Evolutionary conservation across 2,888 invertebrate genomes (phyloP), one percentile per base, ranked within the genome.

Genomic region (Apotomis betuletana): DNA sequence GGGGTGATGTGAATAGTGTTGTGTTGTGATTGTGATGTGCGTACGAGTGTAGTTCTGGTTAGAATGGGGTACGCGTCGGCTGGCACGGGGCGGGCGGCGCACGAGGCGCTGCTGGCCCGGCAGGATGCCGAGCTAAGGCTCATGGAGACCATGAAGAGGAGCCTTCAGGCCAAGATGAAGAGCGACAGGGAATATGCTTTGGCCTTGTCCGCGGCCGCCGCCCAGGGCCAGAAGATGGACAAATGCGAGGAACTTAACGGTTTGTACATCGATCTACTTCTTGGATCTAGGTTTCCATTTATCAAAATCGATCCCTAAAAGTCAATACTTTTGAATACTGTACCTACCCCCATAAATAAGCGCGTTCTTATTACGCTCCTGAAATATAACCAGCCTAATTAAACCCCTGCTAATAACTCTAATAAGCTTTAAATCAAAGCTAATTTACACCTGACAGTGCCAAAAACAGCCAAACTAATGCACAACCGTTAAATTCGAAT

Each of bases 101-200:
- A 98, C 89, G 98, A 98, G 91, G 98, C 98, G 77, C 94, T 99
- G 80, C 94, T 98, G 79, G 95, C 96, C 74, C 95, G 98, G 69
- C 98, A 98, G 90, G 98, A 99, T 87, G 97, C 98, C 27, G 99
- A 99, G 91, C 94, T 99, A 73, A 95, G 97, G 78, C 95, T 99
- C 62, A 95, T 99, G 94, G 99, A 99, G 85, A 96, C 96, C 76
- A 98, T 99, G 96, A 96, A 97, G 83, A 94, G 98, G 75, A 97
- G 98, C 82, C 94, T 99, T 71, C 95, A 96, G 78, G 95, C 96
- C 78, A 97, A 98, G 92, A 96, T 98, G 86, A 97, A 98, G 90
- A 97, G 97, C 84, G 99, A 99, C 88, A 95, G 97, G 78, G 98
- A 99, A 84, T 99, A 99, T 88, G 97, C 98, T 1, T 94, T 96